These are phyloP conservation scores for Lepus townsendii DNA, from an alignment of 2,797 vertebrate species.

Conservation along the genomic window DNA sequence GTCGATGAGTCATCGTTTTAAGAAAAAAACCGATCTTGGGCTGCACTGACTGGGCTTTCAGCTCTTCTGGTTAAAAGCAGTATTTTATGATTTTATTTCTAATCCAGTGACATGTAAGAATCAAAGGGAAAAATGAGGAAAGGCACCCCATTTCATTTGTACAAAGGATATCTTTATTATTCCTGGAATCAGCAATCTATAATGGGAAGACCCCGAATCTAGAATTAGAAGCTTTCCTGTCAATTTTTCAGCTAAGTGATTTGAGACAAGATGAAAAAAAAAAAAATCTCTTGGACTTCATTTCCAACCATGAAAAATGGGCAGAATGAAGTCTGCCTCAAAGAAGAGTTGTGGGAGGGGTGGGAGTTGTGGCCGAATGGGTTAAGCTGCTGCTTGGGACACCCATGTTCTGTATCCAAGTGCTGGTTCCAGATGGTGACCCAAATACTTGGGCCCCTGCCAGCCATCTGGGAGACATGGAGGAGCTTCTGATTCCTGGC, in stretches of 20 bases:
- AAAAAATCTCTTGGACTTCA: not conserved
- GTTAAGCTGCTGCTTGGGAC: too few species aligned
- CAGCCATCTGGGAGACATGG: too few species aligned
- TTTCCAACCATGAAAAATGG: conserved; percentile 30
- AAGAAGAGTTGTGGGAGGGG: not conserved
- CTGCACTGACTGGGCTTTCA: not conserved
- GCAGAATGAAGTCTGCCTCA: not conserved
- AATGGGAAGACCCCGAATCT: not conserved
- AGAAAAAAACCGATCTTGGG: conserved; percentile 6
- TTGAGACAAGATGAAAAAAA: conserved; percentile 3
- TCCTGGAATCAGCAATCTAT: not conserved
- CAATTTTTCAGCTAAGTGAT: conserved; percentile 11
- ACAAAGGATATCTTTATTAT: conserved; percentile 55
- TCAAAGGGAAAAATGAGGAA: not conserved
- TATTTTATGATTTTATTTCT: conserved; percentile 49
- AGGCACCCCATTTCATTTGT: not conserved
- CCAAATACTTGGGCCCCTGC: too few species aligned
- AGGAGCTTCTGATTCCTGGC: too few species aligned
- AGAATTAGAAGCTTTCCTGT: not conserved
- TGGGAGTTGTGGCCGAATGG: too few species aligned
- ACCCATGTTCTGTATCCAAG: too few species aligned
- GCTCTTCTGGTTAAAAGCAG: not conserved
- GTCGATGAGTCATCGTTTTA: not conserved
- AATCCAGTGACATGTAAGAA: conserved; percentile 12
- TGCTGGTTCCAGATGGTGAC: too few species aligned